phyloP scores from a whole-genome alignment of 2,113 vertebrate species.

The Glaucomys volans region DNA sequence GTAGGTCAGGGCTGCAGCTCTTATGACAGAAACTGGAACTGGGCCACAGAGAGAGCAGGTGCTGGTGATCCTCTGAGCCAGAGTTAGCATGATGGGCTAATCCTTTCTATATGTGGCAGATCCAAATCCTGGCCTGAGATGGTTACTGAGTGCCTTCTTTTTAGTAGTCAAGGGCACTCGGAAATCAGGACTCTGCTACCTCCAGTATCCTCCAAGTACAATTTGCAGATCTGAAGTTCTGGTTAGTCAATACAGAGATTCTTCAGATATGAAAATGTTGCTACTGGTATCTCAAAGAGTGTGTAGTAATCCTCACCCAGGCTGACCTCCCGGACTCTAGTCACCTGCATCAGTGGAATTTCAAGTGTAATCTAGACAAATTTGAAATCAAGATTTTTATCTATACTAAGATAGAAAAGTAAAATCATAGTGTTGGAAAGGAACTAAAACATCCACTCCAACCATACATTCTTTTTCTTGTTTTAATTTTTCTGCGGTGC shows the following conservation, averaged over 20 bases:
- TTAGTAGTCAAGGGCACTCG: neutral
- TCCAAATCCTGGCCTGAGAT: constrained; percentile 33
- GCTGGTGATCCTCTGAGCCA: neutral
- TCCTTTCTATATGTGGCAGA: constrained; percentile 52
- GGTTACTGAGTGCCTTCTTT: constrained; percentile 7
- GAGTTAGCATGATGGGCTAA: neutral
- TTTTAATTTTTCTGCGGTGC: too few relatives aligned
- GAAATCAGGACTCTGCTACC: constrained; percentile 24
- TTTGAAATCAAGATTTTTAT: constrained; percentile 30
- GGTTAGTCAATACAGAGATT: neutral
- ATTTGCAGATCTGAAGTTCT: constrained; percentile 20
- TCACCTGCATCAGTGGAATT: neutral
- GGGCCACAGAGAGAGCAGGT: too few relatives aligned
- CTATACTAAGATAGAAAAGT: neutral
- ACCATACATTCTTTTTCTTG: neutral
- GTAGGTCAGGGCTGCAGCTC: neutral
- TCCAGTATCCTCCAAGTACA: neutral
- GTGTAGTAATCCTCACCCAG: neutral
- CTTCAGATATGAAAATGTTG: neutral
- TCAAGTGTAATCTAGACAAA: neutral
- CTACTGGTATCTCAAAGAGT: neutral
- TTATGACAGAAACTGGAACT: neutral
- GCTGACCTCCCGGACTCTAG: neutral
- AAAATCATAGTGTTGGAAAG: neutral
- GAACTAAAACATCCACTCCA: neutral